phyloP scores from a whole-genome alignment of 2,888 invertebrate species.

The Stenotaenia linearis region DNA sequence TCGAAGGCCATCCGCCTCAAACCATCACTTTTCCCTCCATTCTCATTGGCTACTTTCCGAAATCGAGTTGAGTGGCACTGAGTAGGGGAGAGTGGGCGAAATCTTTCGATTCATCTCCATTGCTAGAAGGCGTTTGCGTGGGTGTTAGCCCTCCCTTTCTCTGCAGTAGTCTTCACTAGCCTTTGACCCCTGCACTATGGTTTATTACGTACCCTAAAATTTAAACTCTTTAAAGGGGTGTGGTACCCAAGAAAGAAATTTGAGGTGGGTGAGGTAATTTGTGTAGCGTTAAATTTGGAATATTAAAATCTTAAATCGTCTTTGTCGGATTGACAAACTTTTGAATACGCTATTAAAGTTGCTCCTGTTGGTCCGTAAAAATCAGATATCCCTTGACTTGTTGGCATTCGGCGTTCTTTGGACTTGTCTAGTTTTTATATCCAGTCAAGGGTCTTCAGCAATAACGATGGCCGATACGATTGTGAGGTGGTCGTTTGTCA shows the following conservation, averaged over 20 bases:
- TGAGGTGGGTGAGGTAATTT: neutral
- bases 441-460: neutral
- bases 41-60: neutral
- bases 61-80: neutral
- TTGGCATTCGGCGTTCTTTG: neutral
- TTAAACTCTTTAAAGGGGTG: neutral
- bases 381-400: neutral
- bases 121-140: neutral
- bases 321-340: no score
- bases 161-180: neutral
- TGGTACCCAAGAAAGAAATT: neutral
- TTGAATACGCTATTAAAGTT: neutral
- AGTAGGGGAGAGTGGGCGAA: neutral
- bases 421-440: neutral
- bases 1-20: neutral
- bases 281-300: no score
- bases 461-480: neutral
- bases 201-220: neutral
- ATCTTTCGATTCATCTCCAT: neutral
- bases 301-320: no score
- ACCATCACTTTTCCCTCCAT: neutral
- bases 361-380: neutral
- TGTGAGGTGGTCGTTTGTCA: neutral
- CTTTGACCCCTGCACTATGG: neutral
- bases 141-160: neutral